Evolutionary conservation across 2,888 invertebrate genomes (phyloP), one percentile per base, ranked within the genome.

Genomic region (Cremastobaeus sp.): DNA sequence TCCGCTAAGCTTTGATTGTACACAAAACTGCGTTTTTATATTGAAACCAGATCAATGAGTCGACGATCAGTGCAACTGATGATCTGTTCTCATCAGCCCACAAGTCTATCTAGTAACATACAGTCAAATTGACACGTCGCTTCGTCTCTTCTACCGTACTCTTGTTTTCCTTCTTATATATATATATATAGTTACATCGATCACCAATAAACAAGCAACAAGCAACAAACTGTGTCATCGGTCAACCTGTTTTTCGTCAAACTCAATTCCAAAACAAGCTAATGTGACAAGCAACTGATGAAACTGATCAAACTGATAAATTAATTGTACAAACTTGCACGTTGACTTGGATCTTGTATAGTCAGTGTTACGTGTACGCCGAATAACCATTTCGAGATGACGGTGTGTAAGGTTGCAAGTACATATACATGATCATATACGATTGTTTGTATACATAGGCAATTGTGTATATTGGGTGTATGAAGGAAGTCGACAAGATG

Each of bases 1-100:
- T 93, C 92, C 89, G 89, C 87, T 88, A 85, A 87, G 87, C 84
- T 84, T 84, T 65, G 78, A 79, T 59, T 71, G 45, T 71, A 52
- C 59, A 48, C 48, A 32, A 59, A 20, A 47, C 14, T 28, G 41
- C 35, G 20, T 32, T 32, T 32, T 32, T 32, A n/a, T 32, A 3
- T 3, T 32, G 3, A 64, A 20, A 48, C 39, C 20, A 60, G 20
- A 30, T 21, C 39, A 25, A 30, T 30, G 34, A 47, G 83, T 82
- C 81, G 77, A 83, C 79, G 81, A 80, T 30, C 45, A 35, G 32
- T 45, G 18, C 18, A 57, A 50, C 20, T 35, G 20, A 21, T n/a
- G n/a, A n/a, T n/a, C n/a, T n/a, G n/a, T n/a, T n/a, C 12, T 34
- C 52, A 35, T 64, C 12, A 39, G 18, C 43, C 21, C 15, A 43